Evolutionary conservation across 2,113 vertebrate species (phyloP).

Genomic region (Ictidomys tridecemlineatus): DNA sequence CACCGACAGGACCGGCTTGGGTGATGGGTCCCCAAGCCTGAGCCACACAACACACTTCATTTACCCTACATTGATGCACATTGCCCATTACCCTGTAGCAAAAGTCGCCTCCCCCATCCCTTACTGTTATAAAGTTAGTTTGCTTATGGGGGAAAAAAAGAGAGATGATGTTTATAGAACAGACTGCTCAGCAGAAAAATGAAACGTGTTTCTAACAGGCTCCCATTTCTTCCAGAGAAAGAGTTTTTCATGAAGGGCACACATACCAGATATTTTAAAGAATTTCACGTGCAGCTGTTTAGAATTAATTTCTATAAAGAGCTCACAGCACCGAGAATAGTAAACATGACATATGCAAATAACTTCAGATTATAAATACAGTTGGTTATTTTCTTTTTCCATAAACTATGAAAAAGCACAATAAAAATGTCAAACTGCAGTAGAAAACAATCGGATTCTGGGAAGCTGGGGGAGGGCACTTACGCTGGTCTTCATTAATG

Average conservation of each 20-base stretch:
- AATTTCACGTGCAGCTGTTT: not conserved
- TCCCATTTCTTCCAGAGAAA: not conserved
- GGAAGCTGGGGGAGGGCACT: not conserved
- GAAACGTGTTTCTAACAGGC: conserved; percentile 45
- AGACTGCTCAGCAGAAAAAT: conserved; percentile 41
- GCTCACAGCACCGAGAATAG: not conserved
- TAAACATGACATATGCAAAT: not conserved
- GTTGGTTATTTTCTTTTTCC: not conserved
- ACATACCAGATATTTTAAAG: not conserved
- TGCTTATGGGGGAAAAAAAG: not conserved
- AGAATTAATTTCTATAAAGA: conserved; percentile 28
- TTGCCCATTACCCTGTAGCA: not conserved
- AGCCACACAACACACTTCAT: not conserved
- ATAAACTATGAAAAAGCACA: conserved; percentile 58
- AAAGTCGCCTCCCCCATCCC: not conserved
- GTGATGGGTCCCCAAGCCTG: accelerated
- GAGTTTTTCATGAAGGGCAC: not conserved
- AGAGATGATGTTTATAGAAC: conserved; percentile 46
- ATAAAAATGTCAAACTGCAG: not conserved
- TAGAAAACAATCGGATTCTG: not conserved
- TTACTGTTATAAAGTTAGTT: not conserved
- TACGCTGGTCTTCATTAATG: not conserved
- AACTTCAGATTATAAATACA: conserved; percentile 6
- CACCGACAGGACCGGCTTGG: accelerated
- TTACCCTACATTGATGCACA: not conserved